Base-by-base conservation (phyloP, 64 coral and sea anemone species). In the Trachythela sp. region DNA sequence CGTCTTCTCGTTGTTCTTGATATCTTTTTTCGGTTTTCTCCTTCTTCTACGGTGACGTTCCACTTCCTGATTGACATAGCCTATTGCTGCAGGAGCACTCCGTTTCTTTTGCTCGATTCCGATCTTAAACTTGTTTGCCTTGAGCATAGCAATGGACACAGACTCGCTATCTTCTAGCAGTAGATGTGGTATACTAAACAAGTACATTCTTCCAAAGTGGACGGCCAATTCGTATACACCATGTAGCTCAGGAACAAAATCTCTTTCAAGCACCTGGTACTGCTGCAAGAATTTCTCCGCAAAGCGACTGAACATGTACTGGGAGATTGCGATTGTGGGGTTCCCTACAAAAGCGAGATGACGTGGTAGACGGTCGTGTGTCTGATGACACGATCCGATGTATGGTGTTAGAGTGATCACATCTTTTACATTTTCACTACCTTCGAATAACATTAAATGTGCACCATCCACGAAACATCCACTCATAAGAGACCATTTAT, bases 321-420 rank as follows among this genome's bases (percentile, higher is more conserved):
- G 7, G 43, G 72, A 80, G 18, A 18, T 77, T 22, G 38, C 30
- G 17, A 24, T 17, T 0, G 48, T 83, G 17, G 20, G n/a, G 9
- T 18, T 49, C 9, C 8, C 48, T 54, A 89, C 31, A 32, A 54
- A 83, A 71, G 88, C 71, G 17, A 89, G n/a, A 83, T 83, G 88
- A 18, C 48, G 88, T 7, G 72, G 60, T 0, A 83, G 33, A n/a
- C 9, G 17, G 41, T 89, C 88, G 24, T 89, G 88, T 50, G 72
- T 84, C 88, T 89, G 88, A 36, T 89, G 68, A 39, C 88, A 89
- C 0, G 71, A 67, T 22, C 88, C 88, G 31, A 83, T 77, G 33
- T 89, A 89, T 56, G 88, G 88, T 84, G 88, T 89, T n/a, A 89
- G 43, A 24, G 48, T 54, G n/a, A 89, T 41, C 40, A 18, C 34